A percentile compares a stretch with the other conserved stretches of the same genome.
Conservation (phyloP, 2,113 vertebrate species). For the Phylloscopus whistleri region DNA sequence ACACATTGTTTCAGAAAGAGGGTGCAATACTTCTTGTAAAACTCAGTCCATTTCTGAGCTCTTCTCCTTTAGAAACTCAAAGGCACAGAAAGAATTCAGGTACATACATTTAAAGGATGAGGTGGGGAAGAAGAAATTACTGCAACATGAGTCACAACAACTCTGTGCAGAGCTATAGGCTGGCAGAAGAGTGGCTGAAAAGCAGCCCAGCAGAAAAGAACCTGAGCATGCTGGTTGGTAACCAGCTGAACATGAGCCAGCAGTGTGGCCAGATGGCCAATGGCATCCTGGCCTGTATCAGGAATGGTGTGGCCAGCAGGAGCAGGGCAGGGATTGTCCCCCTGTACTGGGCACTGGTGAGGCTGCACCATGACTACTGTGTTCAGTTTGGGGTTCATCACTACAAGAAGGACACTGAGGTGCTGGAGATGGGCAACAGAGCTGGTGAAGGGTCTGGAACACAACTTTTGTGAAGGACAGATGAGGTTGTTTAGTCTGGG, state of each 20-base stretch:
- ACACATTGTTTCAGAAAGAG: background rate
- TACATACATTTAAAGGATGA: background rate
- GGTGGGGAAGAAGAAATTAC: background rate
- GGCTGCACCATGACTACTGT: fast-evolving
- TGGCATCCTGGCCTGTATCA: background rate
- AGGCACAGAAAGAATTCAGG: background rate
- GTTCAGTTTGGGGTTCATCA: background rate
- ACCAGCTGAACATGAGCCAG: background rate
- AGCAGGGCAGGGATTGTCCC: fast-evolving
- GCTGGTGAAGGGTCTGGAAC: background rate
- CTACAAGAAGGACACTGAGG: background rate
- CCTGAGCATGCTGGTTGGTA: background rate
- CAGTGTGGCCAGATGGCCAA: background rate
- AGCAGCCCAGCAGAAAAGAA: background rate
- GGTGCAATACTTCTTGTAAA: background rate
- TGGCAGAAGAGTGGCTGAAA: background rate
- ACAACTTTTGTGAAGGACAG: background rate
- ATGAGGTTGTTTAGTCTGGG: background rate
- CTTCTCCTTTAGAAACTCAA: background rate
- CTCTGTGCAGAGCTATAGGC: background rate
- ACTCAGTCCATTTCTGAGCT: background rate
- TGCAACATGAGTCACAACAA: background rate
- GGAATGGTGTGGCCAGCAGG: background rate
- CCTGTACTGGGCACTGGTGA: fast-evolving
- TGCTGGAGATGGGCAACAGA: background rate